Conservation (phyloP, 2,888 invertebrate species). For the Trichopria drosophilae region DNA sequence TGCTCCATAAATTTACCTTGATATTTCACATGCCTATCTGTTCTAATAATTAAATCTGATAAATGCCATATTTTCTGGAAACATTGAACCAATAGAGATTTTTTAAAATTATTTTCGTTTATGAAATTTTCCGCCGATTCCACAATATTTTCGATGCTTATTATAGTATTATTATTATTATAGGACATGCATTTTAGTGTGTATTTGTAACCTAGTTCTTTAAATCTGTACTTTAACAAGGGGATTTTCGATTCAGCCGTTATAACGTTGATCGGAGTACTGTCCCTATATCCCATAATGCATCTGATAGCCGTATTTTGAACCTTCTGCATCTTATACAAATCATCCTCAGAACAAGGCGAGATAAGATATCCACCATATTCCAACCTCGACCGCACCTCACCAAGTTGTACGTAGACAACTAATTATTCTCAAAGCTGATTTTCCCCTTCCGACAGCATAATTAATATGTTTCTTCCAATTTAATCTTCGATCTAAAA, state of each 20-base stretch:
- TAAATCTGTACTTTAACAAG: too few species aligned
- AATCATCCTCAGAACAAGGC: not conserved
- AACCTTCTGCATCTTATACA: constrained; percentile 24
- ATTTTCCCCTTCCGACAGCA: constrained; percentile 14
- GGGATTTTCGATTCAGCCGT: constrained; percentile 20
- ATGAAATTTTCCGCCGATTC: too few species aligned
- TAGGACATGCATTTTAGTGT: too few species aligned
- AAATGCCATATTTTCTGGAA: too few species aligned
- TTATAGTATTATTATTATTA: too few species aligned
- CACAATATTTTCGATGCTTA: too few species aligned
- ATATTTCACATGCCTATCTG: too few species aligned
- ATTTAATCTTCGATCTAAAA: constrained; percentile 5
- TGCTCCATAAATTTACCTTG: too few species aligned
- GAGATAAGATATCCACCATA: constrained; percentile 29
- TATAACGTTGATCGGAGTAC: constrained; percentile 13
- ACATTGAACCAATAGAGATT: too few species aligned
- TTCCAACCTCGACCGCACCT: constrained; percentile 31
- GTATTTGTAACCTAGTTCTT: too few species aligned
- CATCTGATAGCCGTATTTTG: constrained; percentile 21
- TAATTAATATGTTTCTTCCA: constrained; percentile 18
- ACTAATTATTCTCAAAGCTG: constrained; percentile 15
- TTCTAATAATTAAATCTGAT: too few species aligned
- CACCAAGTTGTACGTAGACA: constrained; percentile 28
- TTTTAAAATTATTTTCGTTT: too few species aligned
- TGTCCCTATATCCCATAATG: constrained; percentile 15